phyloP scores from a whole-genome alignment of 2,888 invertebrate species.

The Drepanosiphum platanoidis region DNA sequence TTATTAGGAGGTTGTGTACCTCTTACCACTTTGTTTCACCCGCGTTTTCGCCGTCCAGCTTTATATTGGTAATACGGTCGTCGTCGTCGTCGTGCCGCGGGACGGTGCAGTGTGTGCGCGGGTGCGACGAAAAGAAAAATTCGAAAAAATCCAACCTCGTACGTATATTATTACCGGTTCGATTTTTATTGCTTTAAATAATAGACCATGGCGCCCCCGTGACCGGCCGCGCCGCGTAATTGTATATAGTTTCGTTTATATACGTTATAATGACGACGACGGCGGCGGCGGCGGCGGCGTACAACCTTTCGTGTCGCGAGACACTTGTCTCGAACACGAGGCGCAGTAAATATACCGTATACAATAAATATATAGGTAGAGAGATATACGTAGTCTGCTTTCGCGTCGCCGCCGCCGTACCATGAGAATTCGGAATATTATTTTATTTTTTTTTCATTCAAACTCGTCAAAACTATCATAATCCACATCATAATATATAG shows the following conservation, averaged over 20 bases:
- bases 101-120: not conserved
- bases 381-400: not conserved
- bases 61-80: not conserved
- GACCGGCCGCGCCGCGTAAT: constrained; percentile 19
- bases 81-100: not conserved
- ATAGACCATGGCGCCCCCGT: constrained; percentile 50
- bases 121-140: not conserved
- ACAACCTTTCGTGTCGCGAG: constrained; percentile 7
- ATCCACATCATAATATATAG: not conserved
- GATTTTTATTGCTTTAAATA: constrained; percentile 62
- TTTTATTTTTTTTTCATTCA: not conserved
- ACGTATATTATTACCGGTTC: constrained; percentile 42
- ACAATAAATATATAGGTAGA: not conserved
- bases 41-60: constrained; percentile 29
- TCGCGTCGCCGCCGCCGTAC: not conserved
- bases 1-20: constrained; percentile 23
- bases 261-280: not conserved
- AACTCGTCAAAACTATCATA: not conserved
- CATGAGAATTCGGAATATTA: not conserved
- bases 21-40: constrained; percentile 18
- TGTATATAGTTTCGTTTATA: constrained; percentile 33
- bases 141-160: constrained; percentile 37
- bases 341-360: not conserved
- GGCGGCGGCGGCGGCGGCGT: not conserved
- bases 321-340: not conserved